These are phyloP conservation scores for Halictus quadricinctus DNA, from an alignment of 2,888 invertebrate genomes.

Conservation along the genomic window DNA sequence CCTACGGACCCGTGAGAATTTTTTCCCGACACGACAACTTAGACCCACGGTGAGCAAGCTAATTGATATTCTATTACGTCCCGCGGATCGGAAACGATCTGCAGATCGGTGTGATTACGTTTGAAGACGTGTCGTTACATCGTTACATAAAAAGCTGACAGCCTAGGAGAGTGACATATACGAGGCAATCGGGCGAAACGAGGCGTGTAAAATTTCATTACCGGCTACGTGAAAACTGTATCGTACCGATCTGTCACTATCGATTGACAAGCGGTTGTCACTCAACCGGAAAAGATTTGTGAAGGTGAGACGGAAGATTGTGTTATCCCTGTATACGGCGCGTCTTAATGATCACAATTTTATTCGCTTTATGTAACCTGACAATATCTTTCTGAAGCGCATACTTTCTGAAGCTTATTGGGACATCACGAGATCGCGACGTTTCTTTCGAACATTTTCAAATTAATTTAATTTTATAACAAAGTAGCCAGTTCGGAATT, in stretches of 20 bases:
- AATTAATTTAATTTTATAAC: no score
- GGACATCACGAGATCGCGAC: background rate
- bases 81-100: background rate
- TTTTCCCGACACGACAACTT: background rate
- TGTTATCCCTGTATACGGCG: background rate
- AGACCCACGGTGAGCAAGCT: background rate
- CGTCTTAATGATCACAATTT: constrained; percentile 1
- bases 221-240: constrained; percentile 17
- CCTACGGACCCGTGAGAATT: background rate
- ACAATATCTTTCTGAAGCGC: background rate
- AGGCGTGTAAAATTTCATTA: constrained; percentile 51
- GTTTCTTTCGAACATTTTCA: background rate
- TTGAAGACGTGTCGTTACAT: background rate
- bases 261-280: constrained; percentile 14
- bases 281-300: constrained; percentile 1
- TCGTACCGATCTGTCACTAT: constrained; percentile 21
- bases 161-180: background rate
- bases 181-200: constrained; percentile 36
- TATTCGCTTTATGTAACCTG: background rate
- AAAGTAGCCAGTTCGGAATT: no score
- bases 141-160: constrained; percentile 29
- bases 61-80: background rate
- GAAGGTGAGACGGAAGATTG: background rate
- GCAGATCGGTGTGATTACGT: background rate
- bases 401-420: no score